Evolutionary conservation across 23 tunicate species (phyloP).

Genomic region (Pegea sp.): DNA sequence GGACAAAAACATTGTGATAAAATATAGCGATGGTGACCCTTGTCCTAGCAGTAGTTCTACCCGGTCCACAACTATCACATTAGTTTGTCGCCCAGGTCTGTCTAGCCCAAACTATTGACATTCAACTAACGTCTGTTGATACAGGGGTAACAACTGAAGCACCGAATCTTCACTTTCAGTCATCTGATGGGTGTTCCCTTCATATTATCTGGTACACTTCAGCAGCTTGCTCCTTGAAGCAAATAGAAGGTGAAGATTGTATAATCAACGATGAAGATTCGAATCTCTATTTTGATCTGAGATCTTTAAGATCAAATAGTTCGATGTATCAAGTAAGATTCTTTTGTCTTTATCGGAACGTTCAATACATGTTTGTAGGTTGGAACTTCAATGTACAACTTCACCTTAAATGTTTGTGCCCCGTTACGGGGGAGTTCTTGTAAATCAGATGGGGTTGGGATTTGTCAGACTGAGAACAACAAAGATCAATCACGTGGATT

Average conservation of each 20-base stretch:
- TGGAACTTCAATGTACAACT: too few species aligned
- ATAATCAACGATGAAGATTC: slow-evolving; percentile 41
- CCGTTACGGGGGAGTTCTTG: slow-evolving; percentile 9
- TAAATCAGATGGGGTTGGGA: neutral
- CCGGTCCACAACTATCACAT: too few species aligned
- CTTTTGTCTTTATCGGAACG: too few species aligned
- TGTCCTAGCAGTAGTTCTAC: too few species aligned
- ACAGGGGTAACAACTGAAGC: neutral
- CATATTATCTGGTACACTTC: slow-evolving; percentile 48
- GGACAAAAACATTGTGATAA: too few species aligned
- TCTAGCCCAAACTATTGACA: too few species aligned
- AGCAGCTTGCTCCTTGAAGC: slow-evolving; percentile 42
- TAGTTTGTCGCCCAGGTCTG: too few species aligned
- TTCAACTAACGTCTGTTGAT: too few species aligned
- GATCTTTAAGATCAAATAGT: slow-evolving; percentile 6
- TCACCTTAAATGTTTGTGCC: slow-evolving; percentile 30
- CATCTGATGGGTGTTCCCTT: slow-evolving; percentile 22
- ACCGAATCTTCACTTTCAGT: slow-evolving; percentile 29
- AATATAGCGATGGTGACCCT: too few species aligned
- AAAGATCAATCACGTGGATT: slow-evolving; percentile 6
- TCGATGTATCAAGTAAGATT: too few species aligned
- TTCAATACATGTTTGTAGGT: too few species aligned
- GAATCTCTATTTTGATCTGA: slow-evolving; percentile 35
- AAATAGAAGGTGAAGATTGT: slow-evolving; percentile 24
- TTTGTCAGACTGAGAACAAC: slow-evolving; percentile 22